Evolutionary conservation across 1,140 invertebrate species (phyloP), one percentile per base, ranked within the genome.

Genomic region (Bursaphelenchus mucronatus): DNA sequence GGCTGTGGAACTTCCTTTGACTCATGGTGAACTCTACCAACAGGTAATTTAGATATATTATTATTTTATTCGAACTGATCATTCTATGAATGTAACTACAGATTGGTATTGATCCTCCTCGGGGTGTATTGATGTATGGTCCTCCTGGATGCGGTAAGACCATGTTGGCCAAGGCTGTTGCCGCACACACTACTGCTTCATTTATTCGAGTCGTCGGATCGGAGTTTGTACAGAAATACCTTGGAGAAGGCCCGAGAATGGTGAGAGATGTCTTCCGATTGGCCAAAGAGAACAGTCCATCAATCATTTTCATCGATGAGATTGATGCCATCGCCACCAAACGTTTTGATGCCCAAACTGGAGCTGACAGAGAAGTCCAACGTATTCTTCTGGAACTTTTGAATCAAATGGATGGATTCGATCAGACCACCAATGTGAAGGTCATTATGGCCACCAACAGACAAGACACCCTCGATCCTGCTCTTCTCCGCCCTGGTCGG

Each of bases 341-440:
- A 61, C 74, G 76, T 61, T 79, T 79, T 57, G 67, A 74, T 64
- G 73, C 73, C 8, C 72, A 98, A 84, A 98, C 80, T 61, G 58
- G 75, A 82, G 95, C 95, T 63, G 96, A 99, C 86, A 87, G 96
- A 74, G 95, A 99, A 84, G 96, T 99, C 0, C 96, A 99, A 82
- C 88, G 96, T 83, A 99, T 98, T 83, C 83, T 99, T 3, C 84
- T 99, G 4, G 96, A 99, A 81, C 85, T 99, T 10, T 85, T 99
- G 0, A 99, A 99, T 85, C 96, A 99, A 84, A 98, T 99, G 95
- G 96, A 99, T 85, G 96, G 96, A 57, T 99, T 99, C 84, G 95
- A 99, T 86, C 94, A 98, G 84, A 97, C 93, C 3, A 97, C 95
- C 17, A 98, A 98, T 86, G 95, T 99, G 15, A 99, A 99, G 86